Conservation (phyloP, 2,888 invertebrate species). For the Silvanus unidentatus region DNA sequence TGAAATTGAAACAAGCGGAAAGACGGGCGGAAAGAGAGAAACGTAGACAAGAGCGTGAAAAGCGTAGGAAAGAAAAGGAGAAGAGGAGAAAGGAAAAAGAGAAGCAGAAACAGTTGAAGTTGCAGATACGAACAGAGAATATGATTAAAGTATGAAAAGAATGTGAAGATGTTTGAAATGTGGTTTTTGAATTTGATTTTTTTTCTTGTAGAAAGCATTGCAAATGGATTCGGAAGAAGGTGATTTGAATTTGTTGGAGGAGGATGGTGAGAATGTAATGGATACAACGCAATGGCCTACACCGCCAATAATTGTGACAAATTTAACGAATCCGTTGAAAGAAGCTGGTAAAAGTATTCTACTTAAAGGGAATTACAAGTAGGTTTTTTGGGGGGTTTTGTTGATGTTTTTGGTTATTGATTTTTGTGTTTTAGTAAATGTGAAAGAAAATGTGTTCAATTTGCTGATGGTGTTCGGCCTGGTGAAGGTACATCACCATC, state of each 20-base stretch:
- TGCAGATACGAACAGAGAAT: constrained; percentile 42
- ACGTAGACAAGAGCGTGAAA: constrained; percentile 40
- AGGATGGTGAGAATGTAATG: constrained; percentile 18
- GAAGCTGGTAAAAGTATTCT: constrained; percentile 54
- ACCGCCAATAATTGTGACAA: constrained; percentile 32
- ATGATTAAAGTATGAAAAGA: constrained; percentile 46
- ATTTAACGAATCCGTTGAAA: constrained; percentile 37
- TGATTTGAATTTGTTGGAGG: constrained; percentile 13
- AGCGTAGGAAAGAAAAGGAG: constrained; percentile 41
- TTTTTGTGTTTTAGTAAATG: constrained; percentile 7
- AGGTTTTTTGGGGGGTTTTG: constrained; percentile 11
- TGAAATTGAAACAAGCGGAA: constrained; percentile 37
- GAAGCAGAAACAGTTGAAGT: constrained; percentile 37
- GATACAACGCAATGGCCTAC: constrained; percentile 37
- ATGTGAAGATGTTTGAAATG: too few relatives aligned
- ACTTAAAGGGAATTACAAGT: constrained; percentile 51
- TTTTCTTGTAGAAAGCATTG: constrained; percentile 31
- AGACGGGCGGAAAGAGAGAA: constrained; percentile 40
- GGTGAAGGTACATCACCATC: constrained; percentile 56
- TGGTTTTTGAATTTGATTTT: too few relatives aligned
- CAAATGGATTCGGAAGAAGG: constrained; percentile 31
- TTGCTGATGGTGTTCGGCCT: constrained; percentile 57
- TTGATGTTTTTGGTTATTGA: background rate
- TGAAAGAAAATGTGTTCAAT: constrained; percentile 46
- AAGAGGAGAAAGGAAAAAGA: constrained; percentile 40